Conservation (phyloP, 1,140 invertebrate species). For the Drosophila pachea region DNA sequence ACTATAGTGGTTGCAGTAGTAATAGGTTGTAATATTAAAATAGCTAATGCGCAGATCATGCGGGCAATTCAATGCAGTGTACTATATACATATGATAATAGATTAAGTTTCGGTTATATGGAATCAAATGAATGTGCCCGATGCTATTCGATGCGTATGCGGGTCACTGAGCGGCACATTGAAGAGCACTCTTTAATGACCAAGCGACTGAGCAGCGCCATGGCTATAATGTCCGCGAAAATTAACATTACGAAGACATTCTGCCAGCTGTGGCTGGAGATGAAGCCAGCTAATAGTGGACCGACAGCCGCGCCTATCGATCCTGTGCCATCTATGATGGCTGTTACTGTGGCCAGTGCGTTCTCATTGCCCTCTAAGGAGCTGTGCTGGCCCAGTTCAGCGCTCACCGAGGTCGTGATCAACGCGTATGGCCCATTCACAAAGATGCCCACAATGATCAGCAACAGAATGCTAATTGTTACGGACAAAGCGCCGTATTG, state of each 20-base stretch:
- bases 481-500: constrained; percentile 83
- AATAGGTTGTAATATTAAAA: constrained; percentile 5
- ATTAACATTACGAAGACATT: constrained; percentile 97
- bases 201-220: constrained; percentile 83
- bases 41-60: constrained; percentile 6
- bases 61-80: constrained; percentile 2
- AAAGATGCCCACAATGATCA: constrained; percentile 88
- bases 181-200: constrained; percentile 65
- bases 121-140: constrained; percentile 30
- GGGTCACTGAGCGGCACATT: constrained; percentile 50
- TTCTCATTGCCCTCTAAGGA: constrained; percentile 90
- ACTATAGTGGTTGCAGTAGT: constrained; percentile 3
- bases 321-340: constrained; percentile 97
- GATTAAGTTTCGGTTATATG: constrained; percentile 38
- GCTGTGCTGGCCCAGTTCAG: constrained; percentile 92
- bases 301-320: constrained; percentile 95
- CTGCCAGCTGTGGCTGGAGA: constrained; percentile 87
- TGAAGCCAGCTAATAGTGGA: constrained; percentile 92
- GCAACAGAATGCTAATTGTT: constrained; percentile 83
- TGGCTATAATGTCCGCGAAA: constrained; percentile 87
- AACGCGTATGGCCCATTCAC: constrained; percentile 97
- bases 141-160: constrained; percentile 75
- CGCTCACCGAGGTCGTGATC: constrained; percentile 97
- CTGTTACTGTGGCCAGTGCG: constrained; percentile 96
- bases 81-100: constrained; percentile 35